A percentile compares a stretch with the other conserved stretches of the same genome.
Evolutionary conservation across 2,797 vertebrate species (phyloP).

Genomic region (Nothura maculosa): DNA sequence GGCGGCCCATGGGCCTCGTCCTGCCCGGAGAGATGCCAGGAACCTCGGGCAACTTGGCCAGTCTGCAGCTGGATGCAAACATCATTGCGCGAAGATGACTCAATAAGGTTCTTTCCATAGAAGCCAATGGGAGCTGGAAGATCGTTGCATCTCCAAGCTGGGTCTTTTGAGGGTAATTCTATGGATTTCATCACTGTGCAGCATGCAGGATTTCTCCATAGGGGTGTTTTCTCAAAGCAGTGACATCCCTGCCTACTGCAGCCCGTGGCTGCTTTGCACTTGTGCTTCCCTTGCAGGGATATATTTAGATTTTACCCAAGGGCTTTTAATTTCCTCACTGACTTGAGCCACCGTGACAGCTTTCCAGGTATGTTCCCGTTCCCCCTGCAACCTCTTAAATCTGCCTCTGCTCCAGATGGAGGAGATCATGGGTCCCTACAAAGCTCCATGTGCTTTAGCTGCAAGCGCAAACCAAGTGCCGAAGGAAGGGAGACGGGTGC

Average conservation of each 20-base stretch:
- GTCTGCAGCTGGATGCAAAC: neutral
- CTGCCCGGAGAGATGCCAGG: neutral
- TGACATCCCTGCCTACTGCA: neutral
- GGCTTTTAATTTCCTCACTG: conserved; percentile 21
- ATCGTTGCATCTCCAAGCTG: neutral
- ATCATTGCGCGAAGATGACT: neutral
- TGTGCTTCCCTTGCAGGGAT: conserved; percentile 43
- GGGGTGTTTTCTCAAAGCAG: neutral
- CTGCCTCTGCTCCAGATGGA: neutral
- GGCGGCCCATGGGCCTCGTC: too few species aligned
- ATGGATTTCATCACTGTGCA: neutral
- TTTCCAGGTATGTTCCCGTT: neutral
- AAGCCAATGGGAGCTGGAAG: neutral
- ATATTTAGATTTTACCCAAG: conserved; percentile 44
- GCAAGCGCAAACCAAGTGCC: accelerated
- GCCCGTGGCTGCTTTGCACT: too few species aligned
- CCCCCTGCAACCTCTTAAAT: neutral
- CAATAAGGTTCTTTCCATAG: too few species aligned
- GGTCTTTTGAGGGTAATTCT: neutral
- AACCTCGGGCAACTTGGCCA: neutral
- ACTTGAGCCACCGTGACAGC: neutral
- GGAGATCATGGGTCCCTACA: neutral
- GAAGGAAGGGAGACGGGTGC: neutral
- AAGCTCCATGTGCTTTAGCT: neutral
- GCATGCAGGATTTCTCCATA: neutral